Evolutionary conservation across 2,113 vertebrate species (phyloP).

Genomic region (Pedetes capensis): DNA sequence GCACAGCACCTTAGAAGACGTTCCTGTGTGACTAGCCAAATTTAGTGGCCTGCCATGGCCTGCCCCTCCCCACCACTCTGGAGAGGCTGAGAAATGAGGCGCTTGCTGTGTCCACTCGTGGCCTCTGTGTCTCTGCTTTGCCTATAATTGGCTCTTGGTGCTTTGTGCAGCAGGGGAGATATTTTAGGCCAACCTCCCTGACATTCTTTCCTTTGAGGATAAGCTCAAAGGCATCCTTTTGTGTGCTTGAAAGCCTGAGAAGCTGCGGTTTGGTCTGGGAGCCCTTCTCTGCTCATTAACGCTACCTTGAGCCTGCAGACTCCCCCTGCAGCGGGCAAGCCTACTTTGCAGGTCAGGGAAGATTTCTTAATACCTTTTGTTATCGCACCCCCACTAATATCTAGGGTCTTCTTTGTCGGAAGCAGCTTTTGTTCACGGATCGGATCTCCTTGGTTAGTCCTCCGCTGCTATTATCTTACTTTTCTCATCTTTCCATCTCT

Average conservation of each 20-base stretch:
- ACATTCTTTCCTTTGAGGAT: neutral
- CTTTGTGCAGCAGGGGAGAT: neutral
- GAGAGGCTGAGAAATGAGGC: neutral
- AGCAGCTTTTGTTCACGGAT: neutral
- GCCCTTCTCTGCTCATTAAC: neutral
- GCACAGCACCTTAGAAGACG: neutral
- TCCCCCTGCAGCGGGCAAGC: accelerated
- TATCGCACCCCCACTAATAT: too few species aligned
- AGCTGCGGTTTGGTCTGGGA: neutral
- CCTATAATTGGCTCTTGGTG: neutral
- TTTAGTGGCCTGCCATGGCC: too few species aligned
- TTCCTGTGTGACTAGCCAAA: accelerated
- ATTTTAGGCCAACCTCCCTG: neutral
- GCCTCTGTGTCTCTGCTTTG: neutral
- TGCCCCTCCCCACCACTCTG: accelerated
- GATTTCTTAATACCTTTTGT: neutral
- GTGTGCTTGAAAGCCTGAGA: neutral
- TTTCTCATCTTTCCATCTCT: constrained; percentile 32
- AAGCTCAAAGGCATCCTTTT: neutral
- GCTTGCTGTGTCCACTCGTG: accelerated
- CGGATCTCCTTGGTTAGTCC: neutral
- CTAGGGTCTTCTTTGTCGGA: neutral
- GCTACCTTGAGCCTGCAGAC: neutral
- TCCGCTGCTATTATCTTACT: neutral
- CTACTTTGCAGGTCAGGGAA: neutral